phyloP scores from a whole-genome alignment of 2,797 vertebrate genomes.

The Chiroxiphia lanceolata region DNA sequence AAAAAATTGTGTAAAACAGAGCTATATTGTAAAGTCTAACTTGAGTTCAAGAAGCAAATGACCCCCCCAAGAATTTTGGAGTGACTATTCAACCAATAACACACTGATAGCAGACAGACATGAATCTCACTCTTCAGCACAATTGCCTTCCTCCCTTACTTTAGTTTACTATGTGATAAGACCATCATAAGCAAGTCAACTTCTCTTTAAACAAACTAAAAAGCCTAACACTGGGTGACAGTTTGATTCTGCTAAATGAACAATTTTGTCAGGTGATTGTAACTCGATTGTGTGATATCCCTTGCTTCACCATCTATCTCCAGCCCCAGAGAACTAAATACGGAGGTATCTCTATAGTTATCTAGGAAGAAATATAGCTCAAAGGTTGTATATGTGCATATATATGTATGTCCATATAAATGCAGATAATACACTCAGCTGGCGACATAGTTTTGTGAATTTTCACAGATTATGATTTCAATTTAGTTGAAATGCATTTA shows the following conservation, averaged over 20 bases:
- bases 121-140: not conserved
- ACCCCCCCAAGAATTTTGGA: not conserved
- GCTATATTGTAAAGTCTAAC: not conserved
- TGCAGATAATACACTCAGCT: not conserved
- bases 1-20: not conserved
- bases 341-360: not conserved
- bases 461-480: not conserved
- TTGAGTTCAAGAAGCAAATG: not conserved
- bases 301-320: not conserved
- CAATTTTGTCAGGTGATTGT: not conserved
- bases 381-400: not conserved
- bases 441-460: not conserved
- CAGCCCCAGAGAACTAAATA: not conserved
- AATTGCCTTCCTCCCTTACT: not conserved
- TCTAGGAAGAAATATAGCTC: not conserved
- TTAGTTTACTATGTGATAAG: not conserved
- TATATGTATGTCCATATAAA: not conserved
- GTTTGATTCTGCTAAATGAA: not conserved
- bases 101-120: not conserved
- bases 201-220: not conserved
- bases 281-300: not conserved
- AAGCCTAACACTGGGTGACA: not conserved
- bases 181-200: not conserved
- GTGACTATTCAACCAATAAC: not conserved
- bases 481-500: not conserved